phyloP scores from a whole-genome alignment of 1,140 invertebrate genomes.

The Eriocheir sinensis region DNA sequence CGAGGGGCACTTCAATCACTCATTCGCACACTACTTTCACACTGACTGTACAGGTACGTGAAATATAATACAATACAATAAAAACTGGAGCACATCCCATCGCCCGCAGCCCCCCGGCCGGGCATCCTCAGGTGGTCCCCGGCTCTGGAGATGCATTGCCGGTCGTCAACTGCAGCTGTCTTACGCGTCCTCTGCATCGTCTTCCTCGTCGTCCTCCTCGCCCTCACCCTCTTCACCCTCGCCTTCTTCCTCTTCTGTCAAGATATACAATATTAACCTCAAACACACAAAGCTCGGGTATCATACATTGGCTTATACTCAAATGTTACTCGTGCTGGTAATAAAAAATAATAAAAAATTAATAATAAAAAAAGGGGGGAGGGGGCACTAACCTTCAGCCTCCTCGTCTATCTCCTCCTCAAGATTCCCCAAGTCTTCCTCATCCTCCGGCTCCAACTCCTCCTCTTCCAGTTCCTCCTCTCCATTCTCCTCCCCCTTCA shows the following conservation, averaged over 20 bases:
- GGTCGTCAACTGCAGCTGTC: conserved; percentile 62
- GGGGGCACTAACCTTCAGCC: conserved; percentile 54
- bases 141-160: conserved; percentile 60
- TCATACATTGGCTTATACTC: no score
- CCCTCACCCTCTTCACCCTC: conserved; percentile 69
- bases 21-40: conserved; percentile 68
- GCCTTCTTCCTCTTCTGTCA: conserved; percentile 73
- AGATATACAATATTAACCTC: background rate
- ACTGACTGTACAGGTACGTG: conserved; percentile 77
- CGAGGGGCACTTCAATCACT: conserved; percentile 50
- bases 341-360: background rate
- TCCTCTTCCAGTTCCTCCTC: conserved; percentile 71
- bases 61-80: conserved; percentile 78
- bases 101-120: conserved; percentile 66
- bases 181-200: conserved; percentile 73
- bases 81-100: conserved; percentile 70
- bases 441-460: conserved; percentile 69
- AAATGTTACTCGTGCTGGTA: no score
- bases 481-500: conserved; percentile 71
- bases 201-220: conserved; percentile 68
- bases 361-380: background rate
- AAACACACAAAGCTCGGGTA: no score
- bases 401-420: conserved; percentile 72
- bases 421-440: conserved; percentile 63
- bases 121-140: conserved; percentile 65